These are phyloP conservation scores for Tolypeutes matacus DNA, from an alignment of 2,797 vertebrate genomes.

Conservation along the genomic window DNA sequence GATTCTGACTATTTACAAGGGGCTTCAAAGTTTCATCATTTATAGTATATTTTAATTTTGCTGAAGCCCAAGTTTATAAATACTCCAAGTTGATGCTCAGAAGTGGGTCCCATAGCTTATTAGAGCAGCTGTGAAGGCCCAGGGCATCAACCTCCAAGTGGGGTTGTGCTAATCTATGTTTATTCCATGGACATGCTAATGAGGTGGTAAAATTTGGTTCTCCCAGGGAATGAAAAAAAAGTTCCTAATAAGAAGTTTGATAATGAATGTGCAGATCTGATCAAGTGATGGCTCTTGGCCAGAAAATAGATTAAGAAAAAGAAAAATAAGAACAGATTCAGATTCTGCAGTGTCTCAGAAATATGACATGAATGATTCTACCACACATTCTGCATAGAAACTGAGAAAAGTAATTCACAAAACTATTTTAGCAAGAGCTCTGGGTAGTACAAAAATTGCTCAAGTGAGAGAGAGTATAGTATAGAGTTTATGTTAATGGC, in stretches of 20 bases:
- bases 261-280: not conserved
- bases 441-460: not conserved
- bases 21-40: not conserved
- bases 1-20: not conserved
- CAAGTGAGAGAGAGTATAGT: not conserved
- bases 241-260: not conserved
- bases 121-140: not conserved
- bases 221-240: not conserved
- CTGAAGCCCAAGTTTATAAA: not conserved
- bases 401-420: not conserved
- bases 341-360: not conserved
- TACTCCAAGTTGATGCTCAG: not conserved
- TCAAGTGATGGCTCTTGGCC: not conserved
- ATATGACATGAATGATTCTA: not conserved
- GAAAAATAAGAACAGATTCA: slow-evolving; percentile 31
- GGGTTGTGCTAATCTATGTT: not conserved
- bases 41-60: slow-evolving; percentile 7
- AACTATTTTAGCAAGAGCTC: not conserved
- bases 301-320: not conserved
- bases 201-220: not conserved
- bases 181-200: not conserved
- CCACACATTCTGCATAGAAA: not conserved
- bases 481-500: slow-evolving; percentile 35
- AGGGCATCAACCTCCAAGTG: not conserved
- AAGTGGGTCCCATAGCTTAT: not conserved